Evolutionary conservation across 2,797 vertebrate species (phyloP).

Genomic region (Sebastes variabilis): DNA sequence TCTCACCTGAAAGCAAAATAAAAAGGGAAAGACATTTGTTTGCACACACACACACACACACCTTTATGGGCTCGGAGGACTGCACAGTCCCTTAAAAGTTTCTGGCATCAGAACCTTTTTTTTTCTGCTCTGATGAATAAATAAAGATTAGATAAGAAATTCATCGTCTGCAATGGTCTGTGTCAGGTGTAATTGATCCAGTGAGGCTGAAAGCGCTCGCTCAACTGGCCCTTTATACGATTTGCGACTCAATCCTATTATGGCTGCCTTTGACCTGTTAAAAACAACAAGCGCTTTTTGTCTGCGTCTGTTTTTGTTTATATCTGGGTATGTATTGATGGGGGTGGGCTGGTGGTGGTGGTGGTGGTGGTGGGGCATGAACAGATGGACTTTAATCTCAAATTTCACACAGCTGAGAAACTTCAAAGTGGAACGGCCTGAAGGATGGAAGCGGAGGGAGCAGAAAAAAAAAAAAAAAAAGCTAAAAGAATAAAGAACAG

Average conservation of each 20-base stretch:
- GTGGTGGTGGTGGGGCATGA: background rate
- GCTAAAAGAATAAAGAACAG: constrained; percentile 51
- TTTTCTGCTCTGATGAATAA: constrained; percentile 17
- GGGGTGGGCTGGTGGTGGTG: background rate
- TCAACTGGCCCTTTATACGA: background rate
- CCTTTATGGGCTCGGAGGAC: background rate
- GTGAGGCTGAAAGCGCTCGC: background rate
- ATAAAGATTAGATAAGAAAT: constrained; percentile 27
- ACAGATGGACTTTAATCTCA: constrained; percentile 69
- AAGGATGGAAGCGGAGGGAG: constrained; percentile 42
- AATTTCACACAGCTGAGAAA: constrained; percentile 58
- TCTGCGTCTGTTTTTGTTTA: constrained; percentile 48
- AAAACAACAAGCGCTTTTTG: background rate
- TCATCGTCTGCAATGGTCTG: background rate
- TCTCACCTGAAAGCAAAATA: background rate
- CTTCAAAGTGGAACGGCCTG: constrained; percentile 70
- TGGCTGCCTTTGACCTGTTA: constrained; percentile 4
- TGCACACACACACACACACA: background rate
- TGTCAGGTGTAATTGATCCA: constrained; percentile 21
- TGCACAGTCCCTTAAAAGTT: background rate
- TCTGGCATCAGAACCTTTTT: background rate
- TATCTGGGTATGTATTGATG: constrained; percentile 26
- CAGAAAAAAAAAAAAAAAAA: background rate
- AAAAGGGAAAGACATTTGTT: background rate
- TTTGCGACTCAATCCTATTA: background rate